Evolutionary conservation across 1,140 invertebrate genomes (phyloP), one percentile per base, ranked within the genome.

Genomic region (Akabosia matsudoensis): DNA sequence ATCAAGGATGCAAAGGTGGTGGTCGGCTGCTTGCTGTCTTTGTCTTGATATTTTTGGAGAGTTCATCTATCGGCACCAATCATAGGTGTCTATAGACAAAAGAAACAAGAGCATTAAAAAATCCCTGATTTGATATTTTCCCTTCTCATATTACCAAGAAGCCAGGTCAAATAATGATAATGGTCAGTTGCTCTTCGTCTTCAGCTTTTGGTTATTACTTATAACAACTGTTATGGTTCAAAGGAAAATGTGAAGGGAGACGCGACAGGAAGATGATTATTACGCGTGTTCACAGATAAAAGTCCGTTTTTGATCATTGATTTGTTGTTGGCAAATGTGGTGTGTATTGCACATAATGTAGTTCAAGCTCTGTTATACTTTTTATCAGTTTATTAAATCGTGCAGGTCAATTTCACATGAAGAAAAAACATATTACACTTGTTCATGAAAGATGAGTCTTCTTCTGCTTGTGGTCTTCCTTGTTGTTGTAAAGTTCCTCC

Each of bases 301-400:
- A 18, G n/a, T n/a, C 37, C 37, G 37, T 45, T n/a, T n/a, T n/a
- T n/a, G n/a, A n/a, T n/a, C n/a, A 45, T 45, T 45, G 37, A 45
- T 45, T 45, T 45, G 7, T 45, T 45, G 37, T 7, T 45, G 37
- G 18, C 18, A 45, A 14, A 61, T 24, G 54, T 61, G n/a, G 54
- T 61, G 26, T 7, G 16, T n/a, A 22, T 61, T 4, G n/a, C n/a
- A n/a, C n/a, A n/a, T n/a, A n/a, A n/a, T n/a, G n/a, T n/a, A n/a
- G n/a, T n/a, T n/a, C n/a, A n/a, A n/a, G n/a, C n/a, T n/a, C n/a
- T n/a, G n/a, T n/a, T n/a, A n/a, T n/a, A n/a, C n/a, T n/a, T 67
- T 67, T 67, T 67, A 31, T 67, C 61, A 67, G 61, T 67, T 67
- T 67, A 67, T 67, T 31, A 67, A 31, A 67, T 67, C 61, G 61